These are phyloP conservation scores for Siphonodentalium dalli DNA, from an alignment of 2,888 invertebrate species.

Conservation along the genomic window DNA sequence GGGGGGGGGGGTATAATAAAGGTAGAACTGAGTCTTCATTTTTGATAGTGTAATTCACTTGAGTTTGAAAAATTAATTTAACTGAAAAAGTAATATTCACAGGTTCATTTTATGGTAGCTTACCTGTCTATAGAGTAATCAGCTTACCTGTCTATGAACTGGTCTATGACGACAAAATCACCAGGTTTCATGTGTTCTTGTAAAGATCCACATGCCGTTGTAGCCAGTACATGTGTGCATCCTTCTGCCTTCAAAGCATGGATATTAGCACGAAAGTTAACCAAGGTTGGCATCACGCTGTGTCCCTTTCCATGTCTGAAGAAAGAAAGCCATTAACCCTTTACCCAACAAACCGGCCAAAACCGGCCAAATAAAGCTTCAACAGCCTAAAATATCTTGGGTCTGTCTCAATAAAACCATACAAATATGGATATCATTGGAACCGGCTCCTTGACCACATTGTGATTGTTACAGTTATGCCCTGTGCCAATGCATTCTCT, in stretches of 20 bases:
- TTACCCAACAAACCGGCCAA: background rate
- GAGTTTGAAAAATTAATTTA: no score
- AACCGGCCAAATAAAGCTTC: background rate
- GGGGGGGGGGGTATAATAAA: no score
- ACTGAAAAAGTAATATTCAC: no score
- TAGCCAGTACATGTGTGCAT: conserved; percentile 90
- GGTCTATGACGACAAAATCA: conserved; percentile 84
- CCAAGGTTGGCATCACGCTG: conserved; percentile 80
- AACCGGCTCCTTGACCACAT: no score
- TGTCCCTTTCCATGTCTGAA: conserved; percentile 74
- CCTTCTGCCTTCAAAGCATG: conserved; percentile 86
- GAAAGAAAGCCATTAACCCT: background rate
- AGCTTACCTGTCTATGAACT: conserved; percentile 72
- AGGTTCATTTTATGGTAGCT: background rate
- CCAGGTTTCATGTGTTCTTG: conserved; percentile 86
- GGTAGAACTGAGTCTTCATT: no score
- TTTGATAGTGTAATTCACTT: no score
- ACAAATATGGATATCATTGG: no score
- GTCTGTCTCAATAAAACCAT: background rate
- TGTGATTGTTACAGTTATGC: no score
- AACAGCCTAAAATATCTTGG: background rate
- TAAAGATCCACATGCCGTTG: conserved; percentile 93
- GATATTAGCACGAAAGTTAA: conserved; percentile 96
- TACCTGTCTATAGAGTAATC: background rate
- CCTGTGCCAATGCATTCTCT: no score